These are phyloP conservation scores for Halcyon chelicuti DNA, from an alignment of 2,797 vertebrate genomes.

Conservation along the genomic window DNA sequence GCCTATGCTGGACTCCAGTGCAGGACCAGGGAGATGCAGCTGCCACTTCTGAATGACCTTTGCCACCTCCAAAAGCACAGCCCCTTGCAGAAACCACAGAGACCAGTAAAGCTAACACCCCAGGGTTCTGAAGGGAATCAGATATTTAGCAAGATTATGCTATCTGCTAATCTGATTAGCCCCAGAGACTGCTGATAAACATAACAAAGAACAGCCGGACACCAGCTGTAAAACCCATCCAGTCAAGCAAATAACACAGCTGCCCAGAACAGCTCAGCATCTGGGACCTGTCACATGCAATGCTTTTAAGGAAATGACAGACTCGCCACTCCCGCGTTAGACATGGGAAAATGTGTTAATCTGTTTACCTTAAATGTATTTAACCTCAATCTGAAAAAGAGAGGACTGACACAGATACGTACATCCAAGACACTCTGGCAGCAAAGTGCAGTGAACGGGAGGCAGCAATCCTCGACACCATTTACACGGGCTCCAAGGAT, in stretches of 20 bases:
- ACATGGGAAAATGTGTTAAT: constrained; percentile 71
- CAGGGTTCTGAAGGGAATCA: constrained; percentile 43
- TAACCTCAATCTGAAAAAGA: constrained; percentile 64
- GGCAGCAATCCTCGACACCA: neutral
- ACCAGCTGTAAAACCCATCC: constrained; percentile 76
- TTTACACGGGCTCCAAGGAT: neutral
- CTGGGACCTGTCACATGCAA: constrained; percentile 72
- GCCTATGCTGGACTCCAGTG: neutral
- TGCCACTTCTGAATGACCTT: neutral
- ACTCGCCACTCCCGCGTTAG: constrained; percentile 53
- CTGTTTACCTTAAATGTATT: constrained; percentile 76
- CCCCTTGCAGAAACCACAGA: constrained; percentile 4
- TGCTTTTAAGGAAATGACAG: constrained; percentile 80
- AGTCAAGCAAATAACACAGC: constrained; percentile 71
- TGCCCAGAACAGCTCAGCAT: constrained; percentile 75
- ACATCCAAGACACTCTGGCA: neutral
- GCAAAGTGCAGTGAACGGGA: neutral
- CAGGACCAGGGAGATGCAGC: neutral
- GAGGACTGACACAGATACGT: constrained; percentile 10
- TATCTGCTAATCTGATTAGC: constrained; percentile 78
- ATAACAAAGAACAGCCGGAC: constrained; percentile 78
- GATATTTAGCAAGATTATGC: constrained; percentile 71
- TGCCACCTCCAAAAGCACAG: neutral
- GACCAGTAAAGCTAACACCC: constrained; percentile 28
- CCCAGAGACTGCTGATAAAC: constrained; percentile 71